Evolutionary conservation across 1,140 invertebrate genomes (phyloP).

Genomic region (Hyles vespertilio): DNA sequence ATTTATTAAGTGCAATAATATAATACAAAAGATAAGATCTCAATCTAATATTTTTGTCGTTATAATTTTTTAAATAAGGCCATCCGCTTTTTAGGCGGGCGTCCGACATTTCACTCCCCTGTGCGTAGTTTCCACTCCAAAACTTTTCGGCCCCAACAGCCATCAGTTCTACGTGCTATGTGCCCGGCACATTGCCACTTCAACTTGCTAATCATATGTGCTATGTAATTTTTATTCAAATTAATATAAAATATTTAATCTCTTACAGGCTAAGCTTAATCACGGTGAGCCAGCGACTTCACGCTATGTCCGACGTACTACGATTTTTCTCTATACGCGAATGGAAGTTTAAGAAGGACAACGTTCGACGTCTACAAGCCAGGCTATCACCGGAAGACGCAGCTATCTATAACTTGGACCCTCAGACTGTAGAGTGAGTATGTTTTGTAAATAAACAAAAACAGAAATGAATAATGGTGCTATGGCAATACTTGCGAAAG

Average conservation of each 20-base stretch:
- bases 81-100: too few relatives aligned
- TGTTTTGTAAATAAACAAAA: not conserved
- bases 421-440: constrained; percentile 65
- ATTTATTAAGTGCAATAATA: too few relatives aligned
- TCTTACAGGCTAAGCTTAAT: constrained; percentile 72
- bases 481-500: too few relatives aligned
- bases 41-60: too few relatives aligned
- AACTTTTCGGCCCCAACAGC: too few relatives aligned
- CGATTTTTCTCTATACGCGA: constrained; percentile 92
- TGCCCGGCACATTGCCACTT: not conserved
- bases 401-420: constrained; percentile 75
- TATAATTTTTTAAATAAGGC: too few relatives aligned
- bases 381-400: constrained; percentile 76
- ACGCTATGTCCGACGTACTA: constrained; percentile 82
- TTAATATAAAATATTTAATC: not conserved
- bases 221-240: not conserved
- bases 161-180: too few relatives aligned
- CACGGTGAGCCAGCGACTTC: constrained; percentile 87
- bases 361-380: constrained; percentile 82
- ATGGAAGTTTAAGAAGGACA: constrained; percentile 91
- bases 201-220: not conserved
- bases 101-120: too few relatives aligned
- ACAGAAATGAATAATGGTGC: too few relatives aligned
- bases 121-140: too few relatives aligned
- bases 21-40: too few relatives aligned